Evolutionary conservation across 1,140 invertebrate genomes (phyloP), one percentile per base, ranked within the genome.

Genomic region (Conopomorpha cramerella): DNA sequence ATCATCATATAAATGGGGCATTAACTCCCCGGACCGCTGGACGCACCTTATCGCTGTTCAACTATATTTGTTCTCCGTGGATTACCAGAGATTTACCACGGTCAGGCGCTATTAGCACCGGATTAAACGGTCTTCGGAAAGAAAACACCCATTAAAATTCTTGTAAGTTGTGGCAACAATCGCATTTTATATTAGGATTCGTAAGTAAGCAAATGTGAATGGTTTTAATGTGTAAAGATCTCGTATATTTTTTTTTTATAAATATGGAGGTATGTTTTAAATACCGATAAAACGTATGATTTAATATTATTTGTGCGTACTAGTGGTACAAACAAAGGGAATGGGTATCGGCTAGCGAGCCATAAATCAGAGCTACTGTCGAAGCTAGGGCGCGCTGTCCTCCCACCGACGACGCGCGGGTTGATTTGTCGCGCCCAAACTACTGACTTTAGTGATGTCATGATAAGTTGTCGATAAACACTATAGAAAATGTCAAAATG

Each of bases 1-100:
- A 71, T 72, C 65, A 70, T 52, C 70, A 74, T 74, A 74, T 59
- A 74, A 74, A 74, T 74, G 62, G 70, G 49, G 48, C 70, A 74
- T 74, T 72, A 71, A 44, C 53, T 8, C 43, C 53, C 50, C 46
- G 46, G 6, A 33, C 8, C 38, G 41, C 46, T 48, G 66, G 70
- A 70, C 70, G 55, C 58, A 64, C 67, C 70, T 74, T 74, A 74
- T 74, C 70, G 62, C 47, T 55, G 59, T 60, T 63, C 57, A 59
- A 66, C 65, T 71, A 72, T 72, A 71, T 74, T 72, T 74, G 65
- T 57, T 67, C 58, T 42, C 51, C 37, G 39, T 51, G 65, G 64
- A 71, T 74, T 66, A 72, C 63, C 45, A 50, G 50, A 72, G 67
- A 74, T 72, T 74, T 72, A 72, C 59, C 61, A 66, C 59, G 63